Evolutionary conservation across 2,888 invertebrate species (phyloP).

Genomic region (Drosophila paracracens): DNA sequence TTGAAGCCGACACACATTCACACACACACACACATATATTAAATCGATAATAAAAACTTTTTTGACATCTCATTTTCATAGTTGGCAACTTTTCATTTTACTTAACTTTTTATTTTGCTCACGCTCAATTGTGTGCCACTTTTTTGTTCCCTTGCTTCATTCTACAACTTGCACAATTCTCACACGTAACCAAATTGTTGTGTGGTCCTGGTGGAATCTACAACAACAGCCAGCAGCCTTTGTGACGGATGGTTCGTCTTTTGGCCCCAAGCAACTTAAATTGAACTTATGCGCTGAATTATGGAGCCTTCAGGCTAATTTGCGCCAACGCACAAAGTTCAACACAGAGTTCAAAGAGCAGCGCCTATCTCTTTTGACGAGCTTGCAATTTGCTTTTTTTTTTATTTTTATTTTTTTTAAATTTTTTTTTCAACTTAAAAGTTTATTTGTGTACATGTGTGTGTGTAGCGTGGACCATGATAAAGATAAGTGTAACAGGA

Average conservation of each 20-base stretch:
- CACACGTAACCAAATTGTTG: constrained; percentile 64
- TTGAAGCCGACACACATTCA: not conserved
- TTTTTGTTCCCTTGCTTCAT: constrained; percentile 26
- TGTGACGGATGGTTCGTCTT: not conserved
- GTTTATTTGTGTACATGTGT: constrained; percentile 10
- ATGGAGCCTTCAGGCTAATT: constrained; percentile 40
- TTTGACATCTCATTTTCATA: constrained; percentile 81
- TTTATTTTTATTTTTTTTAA: not conserved
- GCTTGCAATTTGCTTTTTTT: not conserved
- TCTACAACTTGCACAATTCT: constrained; percentile 16
- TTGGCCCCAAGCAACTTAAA: constrained; percentile 23
- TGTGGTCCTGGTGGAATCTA: constrained; percentile 49
- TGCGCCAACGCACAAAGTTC: constrained; percentile 2
- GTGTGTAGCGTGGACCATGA: constrained; percentile 2
- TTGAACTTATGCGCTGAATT: constrained; percentile 39
- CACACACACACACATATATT: constrained; percentile 48
- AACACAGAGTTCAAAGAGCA: constrained; percentile 10
- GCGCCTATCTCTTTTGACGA: constrained; percentile 43
- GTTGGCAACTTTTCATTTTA: constrained; percentile 65
- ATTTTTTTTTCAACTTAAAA: not conserved
- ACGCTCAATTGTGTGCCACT: constrained; percentile 51
- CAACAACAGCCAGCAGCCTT: constrained; percentile 5
- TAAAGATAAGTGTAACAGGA: constrained; percentile 13
- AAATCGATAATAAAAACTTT: constrained; percentile 81
- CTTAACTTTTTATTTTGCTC: constrained; percentile 25